A percentile compares a stretch with the other conserved stretches of the same genome.
Evolutionary conservation across 2,797 vertebrate species (phyloP).

Genomic region (Diceros bicornis): DNA sequence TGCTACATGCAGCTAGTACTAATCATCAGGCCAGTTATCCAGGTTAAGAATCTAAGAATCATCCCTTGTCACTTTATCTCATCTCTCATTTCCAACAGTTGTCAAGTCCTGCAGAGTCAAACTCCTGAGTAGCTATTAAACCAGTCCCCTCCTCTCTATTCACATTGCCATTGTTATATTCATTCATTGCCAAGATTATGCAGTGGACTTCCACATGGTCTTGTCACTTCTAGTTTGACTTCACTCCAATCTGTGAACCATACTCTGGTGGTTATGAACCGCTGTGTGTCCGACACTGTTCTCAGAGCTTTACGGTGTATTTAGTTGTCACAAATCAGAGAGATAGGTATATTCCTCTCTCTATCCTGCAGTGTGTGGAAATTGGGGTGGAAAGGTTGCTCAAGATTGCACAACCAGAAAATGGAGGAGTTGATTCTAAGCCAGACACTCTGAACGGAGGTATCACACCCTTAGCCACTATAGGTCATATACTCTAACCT

Average conservation of each 20-base stretch:
- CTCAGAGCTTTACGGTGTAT: background rate
- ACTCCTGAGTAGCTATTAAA: background rate
- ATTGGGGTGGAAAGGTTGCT: background rate
- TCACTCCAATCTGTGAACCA: no score
- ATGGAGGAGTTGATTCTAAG: background rate
- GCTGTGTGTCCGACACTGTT: background rate
- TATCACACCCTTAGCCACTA: fast-evolving
- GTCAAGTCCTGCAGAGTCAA: background rate
- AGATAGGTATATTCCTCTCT: background rate
- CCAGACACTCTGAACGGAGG: background rate
- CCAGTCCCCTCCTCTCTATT: background rate
- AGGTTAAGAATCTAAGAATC: background rate
- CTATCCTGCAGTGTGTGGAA: background rate
- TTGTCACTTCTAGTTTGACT: background rate
- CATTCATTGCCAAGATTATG: background rate
- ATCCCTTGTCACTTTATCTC: background rate
- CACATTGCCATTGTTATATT: background rate
- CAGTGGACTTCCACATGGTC: background rate
- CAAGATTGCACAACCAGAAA: background rate
- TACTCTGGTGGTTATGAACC: background rate
- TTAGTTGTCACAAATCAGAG: background rate
- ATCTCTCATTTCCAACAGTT: background rate
- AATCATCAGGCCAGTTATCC: background rate
- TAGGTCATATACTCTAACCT: background rate
- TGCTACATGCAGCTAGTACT: background rate